Evolutionary conservation across 2,888 invertebrate species (phyloP).

Genomic region (Protophormia terraenovae): DNA sequence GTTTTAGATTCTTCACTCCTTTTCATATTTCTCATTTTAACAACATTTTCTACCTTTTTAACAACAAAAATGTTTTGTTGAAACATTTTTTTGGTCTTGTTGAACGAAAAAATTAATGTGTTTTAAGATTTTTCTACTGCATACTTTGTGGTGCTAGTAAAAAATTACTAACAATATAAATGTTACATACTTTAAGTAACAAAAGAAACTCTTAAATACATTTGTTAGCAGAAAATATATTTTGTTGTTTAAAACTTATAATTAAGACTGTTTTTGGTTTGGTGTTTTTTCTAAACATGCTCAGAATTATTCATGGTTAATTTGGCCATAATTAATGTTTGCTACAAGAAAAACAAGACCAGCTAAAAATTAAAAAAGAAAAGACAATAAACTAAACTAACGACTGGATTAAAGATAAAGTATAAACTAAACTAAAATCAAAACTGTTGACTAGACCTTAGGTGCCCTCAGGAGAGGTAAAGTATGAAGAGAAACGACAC

Average conservation of each 20-base stretch:
- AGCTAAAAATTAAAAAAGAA: too few species aligned
- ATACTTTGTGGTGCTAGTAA: not conserved
- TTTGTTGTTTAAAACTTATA: not conserved
- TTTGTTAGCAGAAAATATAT: not conserved
- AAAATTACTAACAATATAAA: conserved; percentile 2
- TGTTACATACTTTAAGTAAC: not conserved
- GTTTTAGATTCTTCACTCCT: not conserved
- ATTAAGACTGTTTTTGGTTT: conserved; percentile 1
- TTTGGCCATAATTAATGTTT: conserved; percentile 40
- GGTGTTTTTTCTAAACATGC: conserved; percentile 8
- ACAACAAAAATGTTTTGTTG: not conserved
- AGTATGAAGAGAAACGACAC: too few species aligned
- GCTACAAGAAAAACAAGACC: not conserved
- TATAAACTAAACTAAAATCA: too few species aligned
- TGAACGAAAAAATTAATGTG: not conserved
- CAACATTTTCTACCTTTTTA: not conserved
- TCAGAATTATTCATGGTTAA: conserved; percentile 35
- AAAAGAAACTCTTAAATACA: not conserved
- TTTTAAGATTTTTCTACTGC: not conserved
- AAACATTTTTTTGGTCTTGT: conserved; percentile 1
- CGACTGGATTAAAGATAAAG: too few species aligned
- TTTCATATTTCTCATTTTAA: not conserved
- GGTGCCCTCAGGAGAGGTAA: too few species aligned
- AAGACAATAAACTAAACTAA: too few species aligned
- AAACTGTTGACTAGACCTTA: too few species aligned